phyloP scores from a whole-genome alignment of 2,113 vertebrate genomes.

The Amblyopsis rosae region DNA sequence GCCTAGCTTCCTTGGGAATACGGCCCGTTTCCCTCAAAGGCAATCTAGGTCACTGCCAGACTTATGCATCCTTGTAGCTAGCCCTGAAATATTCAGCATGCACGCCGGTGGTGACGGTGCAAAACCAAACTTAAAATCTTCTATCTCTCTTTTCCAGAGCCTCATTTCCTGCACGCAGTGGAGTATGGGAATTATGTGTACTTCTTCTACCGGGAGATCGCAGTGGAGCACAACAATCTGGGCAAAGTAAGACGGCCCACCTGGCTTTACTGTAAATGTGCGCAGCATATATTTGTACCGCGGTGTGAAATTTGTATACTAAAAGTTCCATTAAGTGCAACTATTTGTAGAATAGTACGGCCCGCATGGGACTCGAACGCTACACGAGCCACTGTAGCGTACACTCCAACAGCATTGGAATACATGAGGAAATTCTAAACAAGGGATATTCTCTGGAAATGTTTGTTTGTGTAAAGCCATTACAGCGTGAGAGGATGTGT shows the following conservation, averaged over 20 bases:
- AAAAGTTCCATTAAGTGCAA: no score
- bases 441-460: constrained; percentile 45
- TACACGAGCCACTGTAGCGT: neutral
- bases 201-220: constrained; percentile 98
- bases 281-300: no score
- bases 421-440: constrained; percentile 33
- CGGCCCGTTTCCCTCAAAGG: constrained; percentile 64
- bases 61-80: constrained; percentile 64
- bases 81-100: constrained; percentile 74
- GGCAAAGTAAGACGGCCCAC: constrained; percentile 84
- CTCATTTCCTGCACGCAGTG: constrained; percentile 96
- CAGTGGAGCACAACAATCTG: constrained; percentile 95
- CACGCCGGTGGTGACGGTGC: constrained; percentile 67
- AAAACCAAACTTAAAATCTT: constrained; percentile 64
- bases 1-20: constrained; percentile 53
- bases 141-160: constrained; percentile 82
- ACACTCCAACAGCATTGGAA: constrained; percentile 30
- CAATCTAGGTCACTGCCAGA: constrained; percentile 76
- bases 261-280: constrained; percentile 12
- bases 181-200: constrained; percentile 97
- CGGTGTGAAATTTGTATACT: no score
- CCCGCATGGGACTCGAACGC: no score
- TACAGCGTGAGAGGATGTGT: constrained; percentile 54
- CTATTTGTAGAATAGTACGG: no score
- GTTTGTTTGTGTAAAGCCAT: constrained; percentile 56